A percentile compares a stretch with the other conserved stretches of the same genome.
Conservation (phyloP, 2,888 invertebrate species). For the Smittia sp. region DNA sequence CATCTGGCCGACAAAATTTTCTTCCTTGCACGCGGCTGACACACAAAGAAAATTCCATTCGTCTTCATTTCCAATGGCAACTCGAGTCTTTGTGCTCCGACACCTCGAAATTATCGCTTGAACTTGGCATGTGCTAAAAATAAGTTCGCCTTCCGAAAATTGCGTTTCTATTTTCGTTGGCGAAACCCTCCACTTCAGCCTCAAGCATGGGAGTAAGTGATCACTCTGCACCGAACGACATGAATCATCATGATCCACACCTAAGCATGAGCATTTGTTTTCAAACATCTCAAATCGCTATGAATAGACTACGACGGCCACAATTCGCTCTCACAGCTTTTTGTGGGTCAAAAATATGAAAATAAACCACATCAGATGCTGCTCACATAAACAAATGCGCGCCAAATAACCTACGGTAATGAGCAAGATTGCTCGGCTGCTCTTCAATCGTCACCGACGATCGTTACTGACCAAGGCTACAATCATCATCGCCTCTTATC, state of each 20-base stretch:
- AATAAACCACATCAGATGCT: neutral
- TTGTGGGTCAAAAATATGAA: slow-evolving; percentile 18
- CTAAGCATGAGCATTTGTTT: neutral
- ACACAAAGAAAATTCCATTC: slow-evolving; percentile 12
- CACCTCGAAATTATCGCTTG: slow-evolving; percentile 6
- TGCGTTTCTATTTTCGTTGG: slow-evolving; percentile 5
- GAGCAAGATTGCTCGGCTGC: neutral
- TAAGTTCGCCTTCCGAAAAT: neutral
- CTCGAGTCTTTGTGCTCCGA: neutral
- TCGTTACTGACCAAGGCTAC: neutral
- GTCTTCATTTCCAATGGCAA: neutral
- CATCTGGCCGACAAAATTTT: neutral
- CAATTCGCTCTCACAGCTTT: neutral
- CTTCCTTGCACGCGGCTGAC: neutral
- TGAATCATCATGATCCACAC: neutral
- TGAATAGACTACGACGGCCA: slow-evolving; percentile 1
- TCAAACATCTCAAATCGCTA: slow-evolving; percentile 17
- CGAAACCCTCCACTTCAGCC: neutral
- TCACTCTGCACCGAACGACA: neutral
- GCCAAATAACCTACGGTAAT: slow-evolving; percentile 37
- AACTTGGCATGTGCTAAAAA: slow-evolving; percentile 9
- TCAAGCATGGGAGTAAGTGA: neutral
- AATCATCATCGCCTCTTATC: neutral
- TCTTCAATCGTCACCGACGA: neutral
- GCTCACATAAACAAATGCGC: neutral